phyloP scores from a whole-genome alignment of 2,797 vertebrate species.

The Danio tinwini region DNA sequence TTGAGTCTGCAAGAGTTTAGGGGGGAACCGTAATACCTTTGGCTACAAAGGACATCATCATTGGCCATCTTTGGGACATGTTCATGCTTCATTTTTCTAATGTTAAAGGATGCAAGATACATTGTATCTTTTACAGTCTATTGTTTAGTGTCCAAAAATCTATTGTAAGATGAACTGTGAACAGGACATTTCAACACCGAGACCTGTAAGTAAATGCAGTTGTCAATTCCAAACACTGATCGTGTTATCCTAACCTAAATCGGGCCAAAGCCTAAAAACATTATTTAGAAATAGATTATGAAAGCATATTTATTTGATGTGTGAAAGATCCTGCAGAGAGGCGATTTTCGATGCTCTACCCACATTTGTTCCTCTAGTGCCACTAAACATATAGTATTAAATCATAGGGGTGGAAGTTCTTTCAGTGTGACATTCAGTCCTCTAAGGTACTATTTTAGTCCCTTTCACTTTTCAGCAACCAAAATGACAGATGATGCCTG shows the following conservation, averaged over 20 bases:
- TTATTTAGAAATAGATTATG: background rate
- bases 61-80: no score
- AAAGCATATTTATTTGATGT: slow-evolving; percentile 4
- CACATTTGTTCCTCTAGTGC: slow-evolving; percentile 30
- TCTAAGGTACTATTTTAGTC: slow-evolving; percentile 40
- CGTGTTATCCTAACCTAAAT: background rate
- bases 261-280: background rate
- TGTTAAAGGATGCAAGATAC: no score
- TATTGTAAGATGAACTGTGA: no score
- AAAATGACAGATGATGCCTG: slow-evolving; percentile 28
- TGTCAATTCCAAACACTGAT: no score
- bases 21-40: no score
- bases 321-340: background rate
- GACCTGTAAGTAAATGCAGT: no score
- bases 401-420: slow-evolving; percentile 30
- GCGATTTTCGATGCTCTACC: background rate
- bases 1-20: no score
- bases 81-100: no score
- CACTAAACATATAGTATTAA: slow-evolving; percentile 48
- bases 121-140: no score
- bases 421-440: background rate
- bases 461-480: slow-evolving; percentile 30
- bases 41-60: no score
- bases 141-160: no score
- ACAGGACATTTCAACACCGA: no score